Base-by-base conservation (phyloP, 2,797 vertebrate genomes). In the Enteromius paludinosus region DNA sequence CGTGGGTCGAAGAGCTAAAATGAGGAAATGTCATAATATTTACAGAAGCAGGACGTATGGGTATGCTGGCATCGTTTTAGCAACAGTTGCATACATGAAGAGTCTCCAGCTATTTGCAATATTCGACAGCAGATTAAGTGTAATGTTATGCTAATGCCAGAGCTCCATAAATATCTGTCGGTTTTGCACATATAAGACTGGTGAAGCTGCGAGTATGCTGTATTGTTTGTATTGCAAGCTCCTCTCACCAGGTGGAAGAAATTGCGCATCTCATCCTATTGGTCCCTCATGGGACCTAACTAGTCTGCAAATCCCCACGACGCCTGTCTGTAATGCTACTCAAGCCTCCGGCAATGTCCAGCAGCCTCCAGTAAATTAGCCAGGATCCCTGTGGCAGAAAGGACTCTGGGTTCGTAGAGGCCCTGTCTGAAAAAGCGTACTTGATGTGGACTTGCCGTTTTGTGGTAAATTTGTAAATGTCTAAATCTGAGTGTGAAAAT, bases 301-400 rank as follows among this genome's bases (percentile, higher is more conserved):
- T 87, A 90, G 92, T 86, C 84, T 88, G 75, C 83, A 92, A 92
- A 91, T 89, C 89, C 89, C 87, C 20, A 66, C 83, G 90, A 92
- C 80, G 89, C 91, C 90, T 90, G 85, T 88, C 86, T 87, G 86
- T 92, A 92, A 92, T 92, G 91, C 91, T 86, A 87, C 86, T 91
- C 84, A 89, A 91, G 91, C 90, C 87, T 76, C 70, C 82, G 23
- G 84, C 87, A 79, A 90, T 88, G 90, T 90, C 89, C 89, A 78
- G 86, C 88, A 86, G 89, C 88, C 90, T 91, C 87, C 85, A 91
- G 88, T 92, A 93, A 92, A 94, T 93, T 91, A 92, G 88, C 69
- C 74, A 38, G 82, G 82, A 87, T 85, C 86, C 88, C 85, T 69
- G 87, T 87, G 82, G 64, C 87, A 86, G 88, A 83, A 86, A 38